phyloP scores from a whole-genome alignment of 2,113 vertebrate genomes.

The Chlorodrepanis virens region DNA sequence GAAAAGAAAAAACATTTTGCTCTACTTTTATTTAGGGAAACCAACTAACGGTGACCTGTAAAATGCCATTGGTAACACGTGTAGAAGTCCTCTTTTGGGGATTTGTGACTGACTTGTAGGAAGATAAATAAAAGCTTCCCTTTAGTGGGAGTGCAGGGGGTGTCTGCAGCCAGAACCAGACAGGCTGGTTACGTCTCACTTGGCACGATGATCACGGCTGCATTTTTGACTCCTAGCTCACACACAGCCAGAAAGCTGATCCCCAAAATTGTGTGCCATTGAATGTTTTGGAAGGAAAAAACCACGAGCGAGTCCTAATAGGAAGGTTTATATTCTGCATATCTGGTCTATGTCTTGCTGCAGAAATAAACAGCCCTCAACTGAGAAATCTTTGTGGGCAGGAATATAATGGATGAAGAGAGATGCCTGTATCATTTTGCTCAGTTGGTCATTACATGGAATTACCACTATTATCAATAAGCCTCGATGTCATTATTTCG shows the following conservation, averaged over 20 bases:
- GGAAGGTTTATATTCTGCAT: slow-evolving; percentile 19
- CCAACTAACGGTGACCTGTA: neutral
- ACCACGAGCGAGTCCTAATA: slow-evolving; percentile 12
- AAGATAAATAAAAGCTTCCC: neutral
- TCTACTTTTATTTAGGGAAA: neutral
- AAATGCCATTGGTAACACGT: neutral
- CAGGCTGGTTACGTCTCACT: neutral
- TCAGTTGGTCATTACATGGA: slow-evolving; percentile 34
- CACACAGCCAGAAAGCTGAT: slow-evolving; percentile 31
- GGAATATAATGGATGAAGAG: slow-evolving; percentile 45
- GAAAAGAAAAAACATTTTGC: neutral
- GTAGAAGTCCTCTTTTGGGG: neutral
- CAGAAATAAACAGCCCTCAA: slow-evolving; percentile 58
- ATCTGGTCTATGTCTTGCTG: slow-evolving; percentile 64
- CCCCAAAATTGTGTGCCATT: neutral
- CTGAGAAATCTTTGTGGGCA: slow-evolving; percentile 38
- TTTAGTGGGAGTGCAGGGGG: neutral
- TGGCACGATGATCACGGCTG: neutral
- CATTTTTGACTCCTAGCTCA: neutral
- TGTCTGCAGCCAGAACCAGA: neutral
- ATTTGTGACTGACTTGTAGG: neutral
- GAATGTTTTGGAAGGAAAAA: slow-evolving; percentile 9
- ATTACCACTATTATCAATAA: slow-evolving; percentile 61
- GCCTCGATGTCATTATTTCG: slow-evolving; percentile 34
- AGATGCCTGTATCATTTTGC: slow-evolving; percentile 42